A percentile compares a stretch with the other conserved stretches of the same genome.
Evolutionary conservation across 2,797 vertebrate genomes (phyloP).

Genomic region (Lacerta bilineata): DNA sequence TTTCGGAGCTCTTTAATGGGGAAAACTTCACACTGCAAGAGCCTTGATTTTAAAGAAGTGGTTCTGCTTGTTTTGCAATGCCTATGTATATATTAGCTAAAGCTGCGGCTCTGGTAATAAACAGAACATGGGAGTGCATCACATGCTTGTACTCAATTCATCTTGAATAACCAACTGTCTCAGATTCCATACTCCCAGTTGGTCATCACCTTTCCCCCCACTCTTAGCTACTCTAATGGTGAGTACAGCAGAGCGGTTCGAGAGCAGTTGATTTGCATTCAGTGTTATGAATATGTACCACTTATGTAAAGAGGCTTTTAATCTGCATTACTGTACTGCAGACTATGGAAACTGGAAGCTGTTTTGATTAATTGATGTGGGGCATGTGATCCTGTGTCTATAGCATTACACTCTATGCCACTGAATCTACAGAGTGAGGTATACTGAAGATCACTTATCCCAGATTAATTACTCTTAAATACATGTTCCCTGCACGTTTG

Average conservation of each 20-base stretch:
- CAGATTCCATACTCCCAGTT: neutral
- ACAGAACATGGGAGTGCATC: neutral
- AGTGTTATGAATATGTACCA: too few relatives aligned
- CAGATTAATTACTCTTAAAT: neutral
- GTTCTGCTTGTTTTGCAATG: neutral
- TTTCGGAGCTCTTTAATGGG: constrained; percentile 30
- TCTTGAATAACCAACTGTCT: neutral
- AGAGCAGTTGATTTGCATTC: neutral
- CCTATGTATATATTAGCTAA: neutral
- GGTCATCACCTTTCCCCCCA: neutral
- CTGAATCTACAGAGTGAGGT: neutral
- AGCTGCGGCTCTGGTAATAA: neutral
- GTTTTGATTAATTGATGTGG: neutral
- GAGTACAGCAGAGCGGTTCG: neutral
- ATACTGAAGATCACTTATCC: neutral
- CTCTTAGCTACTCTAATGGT: neutral
- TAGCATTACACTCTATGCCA: neutral
- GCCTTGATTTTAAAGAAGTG: neutral
- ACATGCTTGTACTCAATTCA: neutral
- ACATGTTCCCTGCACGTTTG: neutral
- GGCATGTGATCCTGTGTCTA: neutral
- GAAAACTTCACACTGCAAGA: neutral
- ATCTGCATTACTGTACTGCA: neutral
- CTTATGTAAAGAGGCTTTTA: neutral
- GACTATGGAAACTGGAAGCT: neutral